Base-by-base conservation (phyloP, 2,797 vertebrate species). In the Pampus argenteus region DNA sequence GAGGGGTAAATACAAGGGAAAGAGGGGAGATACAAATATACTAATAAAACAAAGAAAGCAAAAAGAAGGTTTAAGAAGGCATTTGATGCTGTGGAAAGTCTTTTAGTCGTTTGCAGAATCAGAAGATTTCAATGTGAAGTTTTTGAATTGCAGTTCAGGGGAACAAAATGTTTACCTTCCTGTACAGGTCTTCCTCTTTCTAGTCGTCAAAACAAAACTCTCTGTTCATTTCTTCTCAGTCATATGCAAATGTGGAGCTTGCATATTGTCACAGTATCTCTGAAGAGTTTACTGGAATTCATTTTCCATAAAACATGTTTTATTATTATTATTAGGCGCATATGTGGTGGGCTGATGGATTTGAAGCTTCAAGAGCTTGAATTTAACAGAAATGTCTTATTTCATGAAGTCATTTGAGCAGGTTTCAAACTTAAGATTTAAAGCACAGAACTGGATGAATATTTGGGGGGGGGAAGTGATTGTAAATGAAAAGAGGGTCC, bases 1-100 rank as follows among this genome's bases (percentile, higher is more conserved):
- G 93, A 94, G 93, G 91, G 92, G 88, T 93, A 93, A 92, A 94
- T 93, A 95, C 94, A 93, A 88, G 90, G 90, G 87, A 89, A 89
- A 93, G 87, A 86, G 78, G 89, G 89, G 81, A 90, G 91, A 93
- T 92, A 94, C 92, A 94, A 94, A 94, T 90, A 89, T 92, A 91
- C 90, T 93, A 93, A 91, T 84, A 90, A 87, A 90, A 88, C 63
- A 88, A 90, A 88, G 68, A 89, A 85, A 85, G 72, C 60, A 81
- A 83, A 76, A 74, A 80, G 79, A 74, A 80, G 79, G 84, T 79
- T 90, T 81, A 79, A 68, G 74, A 67, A 56, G 78, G 76, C 77
- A 73, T 89, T 84, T 85, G 90, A 86, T 94, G 92, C 93, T 88
- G 92, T 81, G 91, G 87, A 91, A 31, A 88, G 83, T 80, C 60